Evolutionary conservation across 2,888 invertebrate species (phyloP), one percentile per base, ranked within the genome.

Genomic region (Drosophila pseudotakahashii): DNA sequence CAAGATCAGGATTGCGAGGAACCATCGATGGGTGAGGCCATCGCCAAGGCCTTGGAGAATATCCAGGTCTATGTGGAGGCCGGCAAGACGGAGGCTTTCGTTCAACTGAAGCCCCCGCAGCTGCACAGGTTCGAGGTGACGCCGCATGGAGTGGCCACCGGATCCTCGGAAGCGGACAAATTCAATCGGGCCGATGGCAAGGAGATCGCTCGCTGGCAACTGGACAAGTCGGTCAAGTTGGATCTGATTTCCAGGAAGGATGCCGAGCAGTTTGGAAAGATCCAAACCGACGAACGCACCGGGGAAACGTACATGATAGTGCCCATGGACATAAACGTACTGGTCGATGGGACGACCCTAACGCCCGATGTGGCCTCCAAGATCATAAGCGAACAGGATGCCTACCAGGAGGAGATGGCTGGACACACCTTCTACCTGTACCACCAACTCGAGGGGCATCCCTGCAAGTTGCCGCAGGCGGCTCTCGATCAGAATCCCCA

Each of bases 111-210:
- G 23, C 59, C 63, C 10, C 45, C 71, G 0, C 73, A 67, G 6
- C 19, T 71, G 7, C 70, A 74, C 37, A 66, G 45, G 1, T 86
- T 82, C 14, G 19, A 48, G 9, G 5, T 79, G 34, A 60, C 83
- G 1, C 11, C 11, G 0, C n/a, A 7, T 0, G n/a, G 10, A 0
- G 13, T 19, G 19, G 5, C n/a, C 23, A n/a, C 16, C 13, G n/a
- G 19, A 3, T 36, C 6, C 57, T 37, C 23, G 44, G 13, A 4
- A 11, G 34, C 7, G 39, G 36, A 5, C 50, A 55, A 36, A 9
- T 42, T 42, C 42, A 16, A 19, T 2, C 42, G 19, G 19, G 42
- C 19, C 1, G 42, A 19, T 0, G 2, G 11, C 11, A 11, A 0
- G 16, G 42, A 16, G 2, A 42, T 42, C 6, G 42, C 19, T 11